Evolutionary conservation across 2,888 invertebrate genomes (phyloP).

Genomic region (Cheilosia vernalis): DNA sequence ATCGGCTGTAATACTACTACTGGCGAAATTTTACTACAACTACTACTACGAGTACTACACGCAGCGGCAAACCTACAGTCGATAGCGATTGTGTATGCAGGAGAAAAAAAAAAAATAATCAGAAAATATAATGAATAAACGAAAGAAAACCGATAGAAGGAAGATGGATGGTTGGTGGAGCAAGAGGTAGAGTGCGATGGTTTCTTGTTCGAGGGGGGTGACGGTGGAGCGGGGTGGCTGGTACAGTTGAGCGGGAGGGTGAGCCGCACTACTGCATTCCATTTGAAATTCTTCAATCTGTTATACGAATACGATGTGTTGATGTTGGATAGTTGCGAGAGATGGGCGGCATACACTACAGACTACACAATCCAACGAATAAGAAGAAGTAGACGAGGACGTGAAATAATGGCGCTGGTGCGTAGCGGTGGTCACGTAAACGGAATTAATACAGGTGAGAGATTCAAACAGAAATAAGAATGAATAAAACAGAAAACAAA

Average conservation of each 20-base stretch:
- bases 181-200: neutral
- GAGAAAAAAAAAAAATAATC: constrained; percentile 4
- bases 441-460: constrained; percentile 74
- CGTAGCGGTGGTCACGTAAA: constrained; percentile 74
- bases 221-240: neutral
- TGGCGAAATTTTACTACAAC: constrained; percentile 60
- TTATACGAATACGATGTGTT: constrained; percentile 36
- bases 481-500: constrained; percentile 31
- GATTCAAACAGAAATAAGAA: constrained; percentile 65
- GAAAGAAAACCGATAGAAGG: constrained; percentile 59
- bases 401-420: constrained; percentile 61
- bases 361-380: constrained; percentile 1
- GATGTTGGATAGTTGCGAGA: constrained; percentile 38
- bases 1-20: constrained; percentile 59
- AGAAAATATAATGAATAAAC: constrained; percentile 51
- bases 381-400: constrained; percentile 10
- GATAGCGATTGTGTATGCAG: constrained; percentile 17
- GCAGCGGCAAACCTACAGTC: constrained; percentile 49
- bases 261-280: constrained; percentile 66
- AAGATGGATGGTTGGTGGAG: constrained; percentile 42
- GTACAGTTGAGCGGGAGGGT: constrained; percentile 3
- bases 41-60: constrained; percentile 65
- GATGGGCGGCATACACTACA: constrained; percentile 36
- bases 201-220: neutral
- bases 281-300: constrained; percentile 65